Evolutionary conservation across 2,797 vertebrate genomes (phyloP).

Genomic region (Hydrophis major): DNA sequence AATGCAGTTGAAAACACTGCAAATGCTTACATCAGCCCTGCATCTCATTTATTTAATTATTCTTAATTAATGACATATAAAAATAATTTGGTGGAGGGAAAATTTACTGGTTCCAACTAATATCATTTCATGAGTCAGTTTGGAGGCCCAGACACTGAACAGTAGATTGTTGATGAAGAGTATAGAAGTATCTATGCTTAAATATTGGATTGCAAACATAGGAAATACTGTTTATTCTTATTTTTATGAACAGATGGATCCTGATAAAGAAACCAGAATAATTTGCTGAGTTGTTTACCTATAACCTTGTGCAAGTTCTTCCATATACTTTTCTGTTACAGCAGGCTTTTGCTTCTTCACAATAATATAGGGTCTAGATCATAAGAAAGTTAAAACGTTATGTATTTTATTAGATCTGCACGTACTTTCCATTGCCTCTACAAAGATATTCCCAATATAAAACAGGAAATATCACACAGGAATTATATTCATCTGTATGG

Average conservation of each 20-base stretch:
- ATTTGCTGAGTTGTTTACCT: constrained; percentile 74
- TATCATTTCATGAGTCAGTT: background rate
- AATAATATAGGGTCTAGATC: constrained; percentile 91
- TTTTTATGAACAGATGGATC: background rate
- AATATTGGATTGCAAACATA: background rate
- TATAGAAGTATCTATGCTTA: background rate
- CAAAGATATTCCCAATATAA: background rate
- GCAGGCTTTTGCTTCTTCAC: constrained; percentile 93
- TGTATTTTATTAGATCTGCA: background rate
- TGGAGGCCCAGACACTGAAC: background rate
- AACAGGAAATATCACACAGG: background rate
- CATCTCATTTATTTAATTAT: background rate
- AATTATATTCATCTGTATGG: background rate
- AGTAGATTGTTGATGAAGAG: background rate
- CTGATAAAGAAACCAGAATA: background rate
- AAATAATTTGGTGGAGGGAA: background rate
- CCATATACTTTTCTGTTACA: constrained; percentile 94
- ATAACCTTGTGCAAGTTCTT: constrained; percentile 96
- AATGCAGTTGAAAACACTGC: background rate
- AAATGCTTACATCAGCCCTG: background rate
- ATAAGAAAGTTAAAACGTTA: constrained; percentile 9
- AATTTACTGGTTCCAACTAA: background rate
- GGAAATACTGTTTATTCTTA: background rate
- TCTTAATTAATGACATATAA: background rate
- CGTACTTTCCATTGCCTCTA: background rate